Evolutionary conservation across 1,140 invertebrate genomes (phyloP), one percentile per base, ranked within the genome.

Genomic region (Euwallacea fornicatus): DNA sequence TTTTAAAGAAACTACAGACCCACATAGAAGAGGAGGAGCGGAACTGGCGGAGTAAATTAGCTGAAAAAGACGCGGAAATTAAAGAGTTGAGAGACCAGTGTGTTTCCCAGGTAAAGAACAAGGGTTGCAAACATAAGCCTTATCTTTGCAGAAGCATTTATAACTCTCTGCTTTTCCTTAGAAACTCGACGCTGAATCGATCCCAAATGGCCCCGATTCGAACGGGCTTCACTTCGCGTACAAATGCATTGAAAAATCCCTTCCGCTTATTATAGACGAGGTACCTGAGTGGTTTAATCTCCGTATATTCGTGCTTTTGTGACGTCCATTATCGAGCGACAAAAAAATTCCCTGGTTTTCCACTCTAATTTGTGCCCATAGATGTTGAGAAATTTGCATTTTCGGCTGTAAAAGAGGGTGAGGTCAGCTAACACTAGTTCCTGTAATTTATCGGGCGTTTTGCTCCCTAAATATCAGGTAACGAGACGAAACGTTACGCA

Each of bases 11-110:
- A 75, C 81, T 93, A 61, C 88, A 92, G 78, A 85, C 82, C 73
- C 86, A 90, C 79, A 87, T 91, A 74, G 86, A 90, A 76, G 79
- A 85, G 50, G 89, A 90, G 78, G 90, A 93, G 81, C 83, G 84
- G 62, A 85, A 86, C 74, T 93, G 91, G 91, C 83, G 86, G 71
- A 81, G 84, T 54, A 86, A 87, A 80, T 77, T 91, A 47, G 79
- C 83, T 44, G 83, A 84, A 58, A 88, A 89, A 75, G 87, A 90
- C 76, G 81, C 80, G 42, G 87, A 90, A 78, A 80, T 90, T 64
- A 83, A 86, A 76, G 80, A 82, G 67, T 83, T 90, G 72, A 85
- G 84, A 69, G 75, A 79, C 66, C 71, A 79, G 67, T 79, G 81
- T 43, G 66, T 82, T 13, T 56, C 74, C 61, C 82, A 84, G 82